These are phyloP conservation scores for Sciurus carolinensis DNA, from an alignment of 2,797 vertebrate genomes.

Conservation along the genomic window DNA sequence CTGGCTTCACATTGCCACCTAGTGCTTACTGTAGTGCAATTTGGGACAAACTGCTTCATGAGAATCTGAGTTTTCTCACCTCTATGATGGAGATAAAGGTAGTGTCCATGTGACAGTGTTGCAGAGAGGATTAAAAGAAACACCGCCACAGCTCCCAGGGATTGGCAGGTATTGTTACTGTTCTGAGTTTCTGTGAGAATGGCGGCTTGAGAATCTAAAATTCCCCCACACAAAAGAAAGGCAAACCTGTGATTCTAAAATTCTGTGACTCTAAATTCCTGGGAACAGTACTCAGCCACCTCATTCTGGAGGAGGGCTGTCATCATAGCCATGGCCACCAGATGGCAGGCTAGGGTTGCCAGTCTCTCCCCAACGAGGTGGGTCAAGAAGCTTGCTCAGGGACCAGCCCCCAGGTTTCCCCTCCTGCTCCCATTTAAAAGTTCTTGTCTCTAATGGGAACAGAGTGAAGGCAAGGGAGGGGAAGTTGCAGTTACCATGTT, in stretches of 20 bases:
- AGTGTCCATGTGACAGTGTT: not conserved
- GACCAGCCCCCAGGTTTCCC: not conserved
- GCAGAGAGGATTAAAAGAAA: not conserved
- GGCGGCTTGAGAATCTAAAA: not conserved
- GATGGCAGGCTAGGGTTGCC: slow-evolving; percentile 86
- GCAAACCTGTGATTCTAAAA: not conserved
- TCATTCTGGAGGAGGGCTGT: not conserved
- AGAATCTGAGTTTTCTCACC: not conserved
- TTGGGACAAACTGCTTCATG: not conserved
- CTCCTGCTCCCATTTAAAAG: not conserved
- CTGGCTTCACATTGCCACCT: not conserved
- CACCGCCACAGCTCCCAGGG: not conserved
- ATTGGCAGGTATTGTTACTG: not conserved
- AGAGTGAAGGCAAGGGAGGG: not conserved
- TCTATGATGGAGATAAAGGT: not conserved
- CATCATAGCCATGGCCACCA: slow-evolving; percentile 85
- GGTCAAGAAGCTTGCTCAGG: not conserved
- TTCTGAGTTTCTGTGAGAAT: not conserved
- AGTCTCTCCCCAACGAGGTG: not conserved
- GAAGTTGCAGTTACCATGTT: slow-evolving; percentile 66
- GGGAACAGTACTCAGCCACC: too few species aligned
- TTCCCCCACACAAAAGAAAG: not conserved
- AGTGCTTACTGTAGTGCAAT: not conserved
- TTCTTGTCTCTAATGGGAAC: slow-evolving; percentile 37
- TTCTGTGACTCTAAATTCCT: not conserved